Evolutionary conservation across 2,888 invertebrate species (phyloP).

Genomic region (Hymenopus coronatus): DNA sequence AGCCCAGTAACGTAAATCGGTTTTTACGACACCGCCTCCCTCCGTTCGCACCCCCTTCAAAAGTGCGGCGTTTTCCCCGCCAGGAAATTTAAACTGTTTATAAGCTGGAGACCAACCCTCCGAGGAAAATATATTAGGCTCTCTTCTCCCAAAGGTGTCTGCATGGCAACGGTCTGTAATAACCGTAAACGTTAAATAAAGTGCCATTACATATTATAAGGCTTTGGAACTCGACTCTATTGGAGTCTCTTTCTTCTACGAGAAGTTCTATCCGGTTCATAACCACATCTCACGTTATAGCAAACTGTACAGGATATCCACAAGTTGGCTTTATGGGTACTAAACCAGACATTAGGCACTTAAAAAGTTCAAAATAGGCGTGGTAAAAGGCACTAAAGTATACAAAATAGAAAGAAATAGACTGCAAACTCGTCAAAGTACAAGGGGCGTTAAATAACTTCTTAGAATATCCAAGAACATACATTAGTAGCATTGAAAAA

Average conservation of each 20-base stretch:
- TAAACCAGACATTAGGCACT: no score
- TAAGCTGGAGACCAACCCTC: not conserved
- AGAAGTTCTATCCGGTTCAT: not conserved
- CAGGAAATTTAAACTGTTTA: constrained; percentile 7
- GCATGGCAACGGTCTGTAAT: not conserved
- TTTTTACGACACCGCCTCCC: constrained; percentile 1
- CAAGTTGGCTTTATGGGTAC: not conserved
- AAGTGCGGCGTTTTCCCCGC: not conserved
- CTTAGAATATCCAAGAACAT: no score
- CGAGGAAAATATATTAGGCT: not conserved
- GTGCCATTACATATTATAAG: not conserved
- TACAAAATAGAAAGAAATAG: no score
- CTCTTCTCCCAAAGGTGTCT: not conserved
- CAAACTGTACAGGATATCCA: not conserved
- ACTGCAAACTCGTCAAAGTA: no score
- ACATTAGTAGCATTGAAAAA: no score
- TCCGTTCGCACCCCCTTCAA: constrained; percentile 10
- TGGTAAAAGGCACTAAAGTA: no score
- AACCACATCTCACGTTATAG: not conserved
- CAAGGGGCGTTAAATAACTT: no score
- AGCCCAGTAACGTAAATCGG: constrained; percentile 4
- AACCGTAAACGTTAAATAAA: not conserved
- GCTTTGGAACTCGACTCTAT: not conserved
- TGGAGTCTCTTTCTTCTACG: not conserved
- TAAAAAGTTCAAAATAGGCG: no score